Percentiles rank a stretch among this genome's conserved stretches.
Evolutionary conservation across 2,888 invertebrate species (phyloP).

Genomic region (Dioctria linearis): DNA sequence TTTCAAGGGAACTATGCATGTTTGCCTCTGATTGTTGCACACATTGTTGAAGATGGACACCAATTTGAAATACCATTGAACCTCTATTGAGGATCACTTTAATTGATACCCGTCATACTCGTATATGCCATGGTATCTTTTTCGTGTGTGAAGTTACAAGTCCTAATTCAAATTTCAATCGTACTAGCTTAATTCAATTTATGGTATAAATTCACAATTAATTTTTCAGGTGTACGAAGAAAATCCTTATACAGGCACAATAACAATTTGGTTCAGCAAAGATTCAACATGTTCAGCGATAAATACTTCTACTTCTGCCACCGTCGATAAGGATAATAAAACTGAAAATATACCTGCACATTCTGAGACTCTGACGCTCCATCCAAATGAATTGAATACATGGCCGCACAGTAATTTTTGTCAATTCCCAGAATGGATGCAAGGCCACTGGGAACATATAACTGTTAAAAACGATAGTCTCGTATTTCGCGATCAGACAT

Average conservation of each 20-base stretch:
- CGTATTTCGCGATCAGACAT: constrained; percentile 72
- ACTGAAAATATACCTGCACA: constrained; percentile 71
- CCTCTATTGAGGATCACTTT: too few relatives aligned
- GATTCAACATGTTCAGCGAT: constrained; percentile 75
- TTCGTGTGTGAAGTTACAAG: too few relatives aligned
- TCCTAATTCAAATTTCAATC: too few relatives aligned
- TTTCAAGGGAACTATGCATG: too few relatives aligned
- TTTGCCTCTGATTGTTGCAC: too few relatives aligned
- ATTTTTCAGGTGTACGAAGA: constrained; percentile 71
- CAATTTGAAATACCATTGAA: too few relatives aligned
- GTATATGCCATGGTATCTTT: too few relatives aligned
- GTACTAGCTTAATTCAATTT: too few relatives aligned
- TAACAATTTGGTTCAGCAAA: constrained; percentile 75
- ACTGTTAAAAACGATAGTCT: constrained; percentile 71
- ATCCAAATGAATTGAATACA: constrained; percentile 65
- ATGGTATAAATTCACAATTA: background rate
- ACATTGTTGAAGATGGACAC: too few relatives aligned
- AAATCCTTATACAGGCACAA: constrained; percentile 72
- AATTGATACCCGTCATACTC: too few relatives aligned
- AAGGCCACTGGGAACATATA: constrained; percentile 77
- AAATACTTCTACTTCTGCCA: background rate
- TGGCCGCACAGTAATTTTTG: constrained; percentile 67
- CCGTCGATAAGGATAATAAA: background rate
- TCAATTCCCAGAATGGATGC: constrained; percentile 77
- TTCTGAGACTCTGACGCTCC: constrained; percentile 74